Percentiles rank a stretch among this genome's conserved stretches.
These are phyloP conservation scores for Accipiter cooperii DNA, from an alignment of 2,113 vertebrate genomes.

Conservation along the genomic window DNA sequence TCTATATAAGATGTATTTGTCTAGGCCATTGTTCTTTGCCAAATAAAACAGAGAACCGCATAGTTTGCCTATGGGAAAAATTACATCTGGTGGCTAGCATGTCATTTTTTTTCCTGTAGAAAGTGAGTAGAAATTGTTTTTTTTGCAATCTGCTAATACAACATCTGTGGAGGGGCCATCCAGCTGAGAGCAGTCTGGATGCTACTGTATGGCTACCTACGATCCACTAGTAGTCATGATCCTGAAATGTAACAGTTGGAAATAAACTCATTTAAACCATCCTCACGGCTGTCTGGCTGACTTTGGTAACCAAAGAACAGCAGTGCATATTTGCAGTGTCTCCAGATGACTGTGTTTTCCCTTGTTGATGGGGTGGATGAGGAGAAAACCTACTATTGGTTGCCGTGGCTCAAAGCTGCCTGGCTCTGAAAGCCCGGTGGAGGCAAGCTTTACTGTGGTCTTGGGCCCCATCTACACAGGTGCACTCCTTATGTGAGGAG, in stretches of 20 bases:
- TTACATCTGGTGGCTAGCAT: neutral
- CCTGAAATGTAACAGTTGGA: neutral
- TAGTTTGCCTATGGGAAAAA: neutral
- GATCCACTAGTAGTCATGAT: neutral
- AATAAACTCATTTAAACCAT: neutral
- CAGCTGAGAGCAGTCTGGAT: neutral
- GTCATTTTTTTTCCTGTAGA: neutral
- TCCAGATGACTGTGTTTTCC: neutral
- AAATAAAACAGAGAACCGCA: neutral
- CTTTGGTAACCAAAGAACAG: neutral
- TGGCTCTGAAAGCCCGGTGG: fast-evolving
- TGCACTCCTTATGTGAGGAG: neutral
- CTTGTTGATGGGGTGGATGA: neutral
- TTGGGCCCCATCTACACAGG: neutral
- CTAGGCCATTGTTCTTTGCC: neutral
- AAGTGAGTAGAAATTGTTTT: neutral
- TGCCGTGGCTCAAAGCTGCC: neutral
- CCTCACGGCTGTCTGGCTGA: neutral
- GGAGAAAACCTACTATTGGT: neutral
- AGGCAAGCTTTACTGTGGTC: neutral
- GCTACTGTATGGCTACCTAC: neutral
- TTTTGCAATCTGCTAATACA: neutral
- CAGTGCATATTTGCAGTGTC: neutral
- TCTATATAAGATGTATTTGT: neutral
- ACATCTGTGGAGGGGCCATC: neutral